Evolutionary conservation across 1,140 invertebrate species (phyloP).

Genomic region (Drosophila nigrodunni): DNA sequence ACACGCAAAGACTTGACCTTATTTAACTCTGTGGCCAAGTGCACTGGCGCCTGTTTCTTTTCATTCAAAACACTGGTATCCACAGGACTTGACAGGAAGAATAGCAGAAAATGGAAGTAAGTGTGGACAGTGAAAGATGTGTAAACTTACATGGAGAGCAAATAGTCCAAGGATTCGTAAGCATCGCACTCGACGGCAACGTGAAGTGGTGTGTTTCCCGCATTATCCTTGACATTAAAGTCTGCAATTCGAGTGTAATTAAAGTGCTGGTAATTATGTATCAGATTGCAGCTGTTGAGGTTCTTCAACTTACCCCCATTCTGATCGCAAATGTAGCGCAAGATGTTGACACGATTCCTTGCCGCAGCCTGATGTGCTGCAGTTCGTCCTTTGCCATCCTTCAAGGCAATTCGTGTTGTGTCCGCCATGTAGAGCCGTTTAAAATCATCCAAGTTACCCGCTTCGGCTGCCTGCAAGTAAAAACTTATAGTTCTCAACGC

Average conservation of each 20-base stretch:
- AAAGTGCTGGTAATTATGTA: background rate
- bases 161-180: conserved; percentile 89
- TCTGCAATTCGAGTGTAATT: conserved; percentile 85
- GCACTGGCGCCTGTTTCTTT: conserved; percentile 91
- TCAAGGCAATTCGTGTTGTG: conserved; percentile 88
- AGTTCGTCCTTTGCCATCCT: conserved; percentile 90
- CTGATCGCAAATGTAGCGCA: conserved; percentile 90
- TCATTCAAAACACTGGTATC: conserved; percentile 90
- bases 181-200: conserved; percentile 91
- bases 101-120: background rate
- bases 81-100: conserved; percentile 86
- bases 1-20: conserved; percentile 88
- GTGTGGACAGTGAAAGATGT: background rate
- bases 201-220: conserved; percentile 93
- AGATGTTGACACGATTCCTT: conserved; percentile 90
- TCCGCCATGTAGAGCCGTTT: conserved; percentile 89
- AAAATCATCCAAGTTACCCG: conserved; percentile 92
- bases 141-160: conserved; percentile 89
- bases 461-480: conserved; percentile 89
- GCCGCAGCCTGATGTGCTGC: conserved; percentile 92
- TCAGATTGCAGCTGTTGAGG: background rate
- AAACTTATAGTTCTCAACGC: conserved; percentile 2
- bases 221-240: conserved; percentile 90
- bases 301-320: conserved; percentile 87
- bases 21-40: conserved; percentile 91